Base-by-base conservation (phyloP, 2,888 invertebrate species). In the Celastrina argiolus region DNA sequence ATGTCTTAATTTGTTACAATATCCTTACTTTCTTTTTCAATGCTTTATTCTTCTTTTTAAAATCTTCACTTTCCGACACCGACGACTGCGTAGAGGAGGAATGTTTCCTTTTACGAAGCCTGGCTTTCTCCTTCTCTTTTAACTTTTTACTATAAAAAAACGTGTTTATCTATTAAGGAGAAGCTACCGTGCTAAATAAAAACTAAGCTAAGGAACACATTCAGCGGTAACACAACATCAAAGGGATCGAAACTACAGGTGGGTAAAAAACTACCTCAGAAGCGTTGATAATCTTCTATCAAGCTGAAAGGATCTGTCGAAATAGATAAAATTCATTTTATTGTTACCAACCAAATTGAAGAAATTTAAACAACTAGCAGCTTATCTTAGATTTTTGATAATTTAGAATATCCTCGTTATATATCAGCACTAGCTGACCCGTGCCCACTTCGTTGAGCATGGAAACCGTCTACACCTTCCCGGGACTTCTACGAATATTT, bases 31-130 rank as follows among this genome's bases (percentile, higher is more conserved):
- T 85, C 71, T 81, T 87, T 72, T 85, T 88, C 3, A 75, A 68
- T 0, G 74, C 58, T 69, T 78, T 81, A 69, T 80, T 83, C 68
- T 79, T 81, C 67, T 81, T 85, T 71, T 80, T 82, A 1, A 75
- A 70, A 6, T 77, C 79, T 0, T 84, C 87, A 63, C 79, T 84
- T 4, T 81, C 83, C 0, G 84, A 77, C 0, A 71, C 41, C 2
- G 84, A 79, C 0, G 83, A 77, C 0, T 76, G 68, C 0, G 77
- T 71, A 0, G 81, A 79, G 0, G 78, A 58, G 0, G 85, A 85
- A 8, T 74, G 80, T 68, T 85, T 87, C 28, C 89, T 74, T 69
- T 90, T 90, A 5, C 87, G 81, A 1, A 71, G 14, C 61, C 80
- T 83, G 4, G 71, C 69, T 65, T 84, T 84, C 1, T 73, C 73